These are phyloP conservation scores for rat (Rattus norvegicus) DNA, from an alignment of 2,113 vertebrate genomes.

Conservation along the genomic window GRCr8 NC_086033.1:38999001-38999500, in stretches of 20 bases:
- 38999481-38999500: not conserved
- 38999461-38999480: not conserved
- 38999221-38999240: not conserved
- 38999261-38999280: not conserved
- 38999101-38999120: not conserved
- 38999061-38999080: not conserved
- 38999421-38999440: rapidly evolving
- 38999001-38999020: not conserved
- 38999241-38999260: not conserved
- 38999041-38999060: not conserved
- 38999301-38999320: rapidly evolving
- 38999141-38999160: not conserved
- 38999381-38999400: not conserved
- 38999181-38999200: not conserved
- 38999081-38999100: not conserved
- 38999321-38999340: not conserved
- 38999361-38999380: not conserved
- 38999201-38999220: not conserved
- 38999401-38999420: not conserved
- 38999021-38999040: not conserved
- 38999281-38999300: not conserved
- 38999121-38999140: not conserved
- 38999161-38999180: not conserved
- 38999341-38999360: not conserved
- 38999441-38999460: not conserved